phyloP scores from a whole-genome alignment of 2,113 vertebrate genomes.

The Rhea americana region DNA sequence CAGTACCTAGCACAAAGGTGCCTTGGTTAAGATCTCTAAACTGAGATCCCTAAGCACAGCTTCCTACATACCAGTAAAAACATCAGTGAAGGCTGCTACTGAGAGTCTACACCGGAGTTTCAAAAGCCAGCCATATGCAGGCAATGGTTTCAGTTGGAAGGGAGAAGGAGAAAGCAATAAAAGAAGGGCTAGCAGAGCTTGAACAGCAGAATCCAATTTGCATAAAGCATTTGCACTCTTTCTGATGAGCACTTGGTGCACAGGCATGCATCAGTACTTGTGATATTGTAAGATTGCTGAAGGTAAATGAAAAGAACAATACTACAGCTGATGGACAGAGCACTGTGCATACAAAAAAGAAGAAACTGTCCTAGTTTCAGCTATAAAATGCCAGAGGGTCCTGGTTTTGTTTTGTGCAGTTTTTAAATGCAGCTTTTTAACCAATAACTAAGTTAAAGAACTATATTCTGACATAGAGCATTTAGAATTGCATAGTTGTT shows the following conservation, averaged over 20 bases:
- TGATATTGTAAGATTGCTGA: neutral
- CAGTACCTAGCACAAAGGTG: neutral
- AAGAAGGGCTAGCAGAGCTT: neutral
- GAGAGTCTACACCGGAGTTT: neutral
- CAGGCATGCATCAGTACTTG: neutral
- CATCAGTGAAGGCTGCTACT: neutral
- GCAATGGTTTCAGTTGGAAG: fast-evolving
- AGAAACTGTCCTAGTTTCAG: neutral
- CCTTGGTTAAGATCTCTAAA: neutral
- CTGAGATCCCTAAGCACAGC: neutral
- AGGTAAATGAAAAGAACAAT: neutral
- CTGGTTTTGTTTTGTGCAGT: neutral
- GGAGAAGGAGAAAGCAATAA: neutral
- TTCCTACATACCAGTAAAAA: neutral
- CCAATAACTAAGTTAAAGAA: neutral
- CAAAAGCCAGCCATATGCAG: neutral
- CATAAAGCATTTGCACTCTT: neutral
- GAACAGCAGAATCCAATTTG: neutral
- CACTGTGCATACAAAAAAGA: neutral
- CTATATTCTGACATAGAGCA: neutral
- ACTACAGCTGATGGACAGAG: neutral
- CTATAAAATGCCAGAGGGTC: neutral
- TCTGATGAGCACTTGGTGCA: neutral
- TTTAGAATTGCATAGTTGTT: neutral
- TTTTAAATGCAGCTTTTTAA: neutral